Conservation (phyloP, 2,113 vertebrate species). For the Corythornis madagascariensis region DNA sequence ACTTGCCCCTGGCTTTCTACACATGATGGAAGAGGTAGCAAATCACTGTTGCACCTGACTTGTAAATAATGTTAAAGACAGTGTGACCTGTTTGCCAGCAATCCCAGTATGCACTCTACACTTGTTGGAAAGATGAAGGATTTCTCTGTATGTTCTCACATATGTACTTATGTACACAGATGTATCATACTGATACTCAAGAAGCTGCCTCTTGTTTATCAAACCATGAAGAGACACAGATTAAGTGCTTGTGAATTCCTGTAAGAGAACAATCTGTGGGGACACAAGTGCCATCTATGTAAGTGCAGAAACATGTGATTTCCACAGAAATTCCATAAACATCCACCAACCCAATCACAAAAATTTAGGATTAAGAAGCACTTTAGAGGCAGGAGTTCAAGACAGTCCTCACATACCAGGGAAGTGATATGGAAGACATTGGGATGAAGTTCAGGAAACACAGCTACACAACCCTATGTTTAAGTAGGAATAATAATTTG, state of each 20-base stretch:
- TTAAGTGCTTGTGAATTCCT: neutral
- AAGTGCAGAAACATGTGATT: neutral
- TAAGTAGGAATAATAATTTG: neutral
- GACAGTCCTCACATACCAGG: neutral
- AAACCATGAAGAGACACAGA: neutral
- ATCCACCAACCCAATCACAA: neutral
- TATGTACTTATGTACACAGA: neutral
- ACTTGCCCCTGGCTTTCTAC: neutral
- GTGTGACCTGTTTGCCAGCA: neutral
- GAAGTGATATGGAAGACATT: neutral
- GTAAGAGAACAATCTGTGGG: neutral
- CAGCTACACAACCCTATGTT: neutral
- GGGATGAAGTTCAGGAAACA: neutral
- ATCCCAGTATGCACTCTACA: neutral
- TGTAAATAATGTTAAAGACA: neutral
- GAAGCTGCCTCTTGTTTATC: neutral
- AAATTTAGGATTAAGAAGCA: neutral
- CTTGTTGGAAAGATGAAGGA: neutral
- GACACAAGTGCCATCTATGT: rapidly evolving
- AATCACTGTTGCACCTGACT: neutral
- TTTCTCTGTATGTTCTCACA: neutral
- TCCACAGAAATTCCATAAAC: neutral
- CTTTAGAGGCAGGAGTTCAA: neutral
- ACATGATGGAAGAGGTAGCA: neutral
- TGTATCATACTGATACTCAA: neutral